Evolutionary conservation across 2,888 invertebrate genomes (phyloP).

Genomic region (Eupithecia vulgata): DNA sequence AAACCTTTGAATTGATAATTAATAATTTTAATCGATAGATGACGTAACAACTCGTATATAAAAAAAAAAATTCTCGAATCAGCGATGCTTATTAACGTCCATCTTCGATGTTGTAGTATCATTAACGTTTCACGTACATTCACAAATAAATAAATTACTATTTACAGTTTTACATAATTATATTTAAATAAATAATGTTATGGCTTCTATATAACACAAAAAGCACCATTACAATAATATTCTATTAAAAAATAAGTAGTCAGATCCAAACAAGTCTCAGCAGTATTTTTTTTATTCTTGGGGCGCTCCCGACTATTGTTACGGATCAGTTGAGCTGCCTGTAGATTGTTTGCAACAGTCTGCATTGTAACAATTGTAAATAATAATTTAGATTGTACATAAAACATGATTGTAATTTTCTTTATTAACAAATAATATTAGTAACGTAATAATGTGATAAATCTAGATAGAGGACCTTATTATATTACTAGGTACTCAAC

Average conservation of each 20-base stretch:
- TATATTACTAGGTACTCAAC: not conserved
- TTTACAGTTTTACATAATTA: not conserved
- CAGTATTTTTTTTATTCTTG: no score
- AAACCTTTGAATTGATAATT: not conserved
- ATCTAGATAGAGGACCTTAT: no score
- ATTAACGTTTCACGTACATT: constrained; percentile 1
- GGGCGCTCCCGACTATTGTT: no score
- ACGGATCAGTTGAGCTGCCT: no score
- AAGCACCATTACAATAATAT: constrained; percentile 1
- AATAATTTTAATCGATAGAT: not conserved
- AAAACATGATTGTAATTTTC: no score
- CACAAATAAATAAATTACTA: not conserved
- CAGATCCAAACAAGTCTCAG: not conserved
- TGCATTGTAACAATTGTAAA: no score
- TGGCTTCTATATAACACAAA: not conserved
- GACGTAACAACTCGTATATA: not conserved
- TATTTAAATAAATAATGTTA: not conserved
- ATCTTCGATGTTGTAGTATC: not conserved
- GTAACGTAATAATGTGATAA: no score
- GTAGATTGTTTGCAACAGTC: no score
- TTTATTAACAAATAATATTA: no score
- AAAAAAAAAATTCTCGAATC: not conserved
- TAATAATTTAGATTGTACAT: no score
- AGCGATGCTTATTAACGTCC: not conserved
- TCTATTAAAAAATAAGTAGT: not conserved